Evolutionary conservation across 2,797 vertebrate species (phyloP), one percentile per base, ranked within the genome.

Genomic region (Smutsia gigantea): DNA sequence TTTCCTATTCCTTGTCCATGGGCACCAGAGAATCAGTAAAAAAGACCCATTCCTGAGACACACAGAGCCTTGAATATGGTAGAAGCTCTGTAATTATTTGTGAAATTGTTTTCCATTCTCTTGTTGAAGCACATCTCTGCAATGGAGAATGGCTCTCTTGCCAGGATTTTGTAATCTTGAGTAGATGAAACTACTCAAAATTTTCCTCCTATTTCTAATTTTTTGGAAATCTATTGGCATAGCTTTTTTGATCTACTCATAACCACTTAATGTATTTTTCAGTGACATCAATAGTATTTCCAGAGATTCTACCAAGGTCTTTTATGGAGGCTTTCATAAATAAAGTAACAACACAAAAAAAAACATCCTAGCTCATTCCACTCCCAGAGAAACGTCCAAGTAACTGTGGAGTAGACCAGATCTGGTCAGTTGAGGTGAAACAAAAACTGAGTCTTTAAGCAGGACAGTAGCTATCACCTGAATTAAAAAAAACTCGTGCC

Each of bases 311-410:
- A 85, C 23, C 42, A 94, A 89, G 51, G 74, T 77, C 31, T 34
- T 93, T 69, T 59, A 69, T 21, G 42, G 27, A 87, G 53, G 27
- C 37, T 87, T 64, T 81, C 57, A 69, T 83, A 87, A 91, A 57
- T 91, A 91, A 74, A 86, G 39, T 61, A 89, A 90, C 10, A 93
- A 55, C 39, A 90, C 57, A 90, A 79, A 46, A 46, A 57, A 57
- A 39, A 39, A 46, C 13, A 63, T 78, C 31, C n/a, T 86, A 85
- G n/a, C 34, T 93, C 63, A 55, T 86, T 63, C 12, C 21, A 64
- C 15, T 88, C 21, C 68, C 42, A 82, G 68, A 94, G 64, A 88
- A 88, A 88, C 12, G 8, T 46, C 34, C 84, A 91, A 75, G 53
- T 5, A 85, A 79, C 19, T 90, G 66, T 0, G 63, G 21, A 79